Evolutionary conservation across 2,113 vertebrate species (phyloP).

Genomic region (Piprites chloris): DNA sequence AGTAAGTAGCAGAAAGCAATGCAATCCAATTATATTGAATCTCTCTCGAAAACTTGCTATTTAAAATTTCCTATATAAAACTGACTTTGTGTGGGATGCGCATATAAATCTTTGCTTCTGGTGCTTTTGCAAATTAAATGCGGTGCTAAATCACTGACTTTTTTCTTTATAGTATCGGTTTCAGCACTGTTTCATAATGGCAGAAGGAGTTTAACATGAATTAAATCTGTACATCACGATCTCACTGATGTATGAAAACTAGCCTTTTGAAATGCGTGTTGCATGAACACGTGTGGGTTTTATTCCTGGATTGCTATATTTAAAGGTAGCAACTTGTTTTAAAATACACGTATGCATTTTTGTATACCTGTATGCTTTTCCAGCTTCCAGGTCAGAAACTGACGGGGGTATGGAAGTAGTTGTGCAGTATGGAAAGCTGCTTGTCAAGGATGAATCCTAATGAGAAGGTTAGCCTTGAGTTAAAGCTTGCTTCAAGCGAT

Average conservation of each 20-base stretch:
- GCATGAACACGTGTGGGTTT: rapidly evolving
- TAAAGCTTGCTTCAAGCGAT: background rate
- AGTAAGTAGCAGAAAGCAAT: background rate
- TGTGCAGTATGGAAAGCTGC: background rate
- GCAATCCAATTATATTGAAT: rapidly evolving
- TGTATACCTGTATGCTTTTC: background rate
- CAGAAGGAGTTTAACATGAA: background rate
- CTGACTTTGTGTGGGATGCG: rapidly evolving
- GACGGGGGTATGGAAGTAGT: rapidly evolving
- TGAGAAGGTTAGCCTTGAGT: background rate
- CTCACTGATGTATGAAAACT: rapidly evolving
- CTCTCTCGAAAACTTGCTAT: background rate
- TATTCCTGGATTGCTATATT: background rate
- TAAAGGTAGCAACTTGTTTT: background rate
- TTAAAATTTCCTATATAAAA: background rate
- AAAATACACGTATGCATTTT: rapidly evolving
- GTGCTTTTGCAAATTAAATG: background rate
- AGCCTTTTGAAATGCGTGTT: background rate
- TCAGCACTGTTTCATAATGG: background rate
- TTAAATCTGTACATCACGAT: background rate
- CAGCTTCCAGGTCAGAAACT: background rate
- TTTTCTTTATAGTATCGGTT: background rate
- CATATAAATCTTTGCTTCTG: background rate
- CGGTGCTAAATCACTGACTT: background rate
- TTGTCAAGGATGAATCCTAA: background rate